Evolutionary conservation across 2,797 vertebrate genomes (phyloP).

Genomic region (Pangasius djambal): DNA sequence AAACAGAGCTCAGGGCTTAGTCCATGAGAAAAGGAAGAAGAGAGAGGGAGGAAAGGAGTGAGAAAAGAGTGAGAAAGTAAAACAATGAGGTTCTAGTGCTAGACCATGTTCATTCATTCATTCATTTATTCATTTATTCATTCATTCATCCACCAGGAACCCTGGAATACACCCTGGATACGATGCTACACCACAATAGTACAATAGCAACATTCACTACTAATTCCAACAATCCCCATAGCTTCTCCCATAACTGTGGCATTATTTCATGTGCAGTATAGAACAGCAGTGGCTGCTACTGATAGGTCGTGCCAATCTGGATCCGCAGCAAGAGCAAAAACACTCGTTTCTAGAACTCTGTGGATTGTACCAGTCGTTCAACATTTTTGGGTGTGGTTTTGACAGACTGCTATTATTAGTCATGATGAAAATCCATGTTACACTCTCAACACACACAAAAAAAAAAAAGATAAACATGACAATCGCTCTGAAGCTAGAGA

Average conservation of each 20-base stretch:
- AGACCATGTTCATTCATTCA: not conserved
- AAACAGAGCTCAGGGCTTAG: not conserved
- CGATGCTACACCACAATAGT: not conserved
- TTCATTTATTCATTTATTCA: no score
- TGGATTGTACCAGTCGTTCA: not conserved
- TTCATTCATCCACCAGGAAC: not conserved
- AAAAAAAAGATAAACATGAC: not conserved
- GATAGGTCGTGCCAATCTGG: not conserved
- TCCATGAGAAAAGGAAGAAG: not conserved
- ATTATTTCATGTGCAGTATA: not conserved
- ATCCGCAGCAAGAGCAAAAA: not conserved
- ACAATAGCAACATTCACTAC: no score
- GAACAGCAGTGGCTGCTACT: not conserved
- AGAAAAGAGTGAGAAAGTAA: not conserved
- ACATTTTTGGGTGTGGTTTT: not conserved
- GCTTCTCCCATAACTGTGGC: not conserved
- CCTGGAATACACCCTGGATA: not conserved
- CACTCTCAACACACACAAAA: not conserved
- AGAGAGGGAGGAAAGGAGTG: not conserved
- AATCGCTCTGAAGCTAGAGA: not conserved
- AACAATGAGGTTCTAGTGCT: not conserved
- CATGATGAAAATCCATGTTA: not conserved
- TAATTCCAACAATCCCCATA: not conserved
- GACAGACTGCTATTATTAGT: not conserved
- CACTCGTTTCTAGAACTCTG: not conserved